These are phyloP conservation scores for Coptodon bakossiorum DNA, from an alignment of 2,113 vertebrate genomes.

Conservation along the genomic window DNA sequence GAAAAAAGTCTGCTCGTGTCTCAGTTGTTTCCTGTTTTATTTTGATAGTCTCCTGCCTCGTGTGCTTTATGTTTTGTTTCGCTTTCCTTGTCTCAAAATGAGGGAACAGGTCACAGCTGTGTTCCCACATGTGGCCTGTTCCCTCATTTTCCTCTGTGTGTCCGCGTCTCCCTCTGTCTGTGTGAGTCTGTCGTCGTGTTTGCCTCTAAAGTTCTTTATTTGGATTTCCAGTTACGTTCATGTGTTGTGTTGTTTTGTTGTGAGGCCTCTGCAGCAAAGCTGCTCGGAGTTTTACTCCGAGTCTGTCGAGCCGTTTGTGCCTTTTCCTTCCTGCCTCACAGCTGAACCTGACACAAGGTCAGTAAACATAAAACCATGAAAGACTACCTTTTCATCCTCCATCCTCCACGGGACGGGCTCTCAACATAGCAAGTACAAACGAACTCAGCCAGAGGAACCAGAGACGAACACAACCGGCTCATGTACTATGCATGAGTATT, in stretches of 20 bases:
- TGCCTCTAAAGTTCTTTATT: background rate
- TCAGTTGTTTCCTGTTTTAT: background rate
- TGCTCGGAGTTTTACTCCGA: background rate
- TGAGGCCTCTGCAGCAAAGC: background rate
- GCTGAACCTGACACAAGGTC: background rate
- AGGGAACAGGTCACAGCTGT: background rate
- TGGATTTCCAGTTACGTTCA: background rate
- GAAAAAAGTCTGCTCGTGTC: background rate
- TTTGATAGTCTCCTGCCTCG: accelerated
- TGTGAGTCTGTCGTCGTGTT: background rate
- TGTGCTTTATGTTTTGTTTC: background rate
- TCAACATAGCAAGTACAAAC: background rate
- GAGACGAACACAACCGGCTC: background rate
- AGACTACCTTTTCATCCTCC: background rate
- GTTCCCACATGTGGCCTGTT: background rate
- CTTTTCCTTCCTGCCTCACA: background rate
- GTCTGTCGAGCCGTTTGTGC: background rate
- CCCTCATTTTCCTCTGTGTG: background rate
- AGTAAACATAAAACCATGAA: background rate
- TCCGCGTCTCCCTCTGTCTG: background rate
- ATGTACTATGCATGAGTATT: conserved; percentile 14
- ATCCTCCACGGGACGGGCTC: background rate
- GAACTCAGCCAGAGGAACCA: background rate
- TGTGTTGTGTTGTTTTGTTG: background rate
- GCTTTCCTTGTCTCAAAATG: background rate